These are phyloP conservation scores for Cebus imitator DNA, from an alignment of 2,113 vertebrate genomes.

Conservation along the genomic window DNA sequence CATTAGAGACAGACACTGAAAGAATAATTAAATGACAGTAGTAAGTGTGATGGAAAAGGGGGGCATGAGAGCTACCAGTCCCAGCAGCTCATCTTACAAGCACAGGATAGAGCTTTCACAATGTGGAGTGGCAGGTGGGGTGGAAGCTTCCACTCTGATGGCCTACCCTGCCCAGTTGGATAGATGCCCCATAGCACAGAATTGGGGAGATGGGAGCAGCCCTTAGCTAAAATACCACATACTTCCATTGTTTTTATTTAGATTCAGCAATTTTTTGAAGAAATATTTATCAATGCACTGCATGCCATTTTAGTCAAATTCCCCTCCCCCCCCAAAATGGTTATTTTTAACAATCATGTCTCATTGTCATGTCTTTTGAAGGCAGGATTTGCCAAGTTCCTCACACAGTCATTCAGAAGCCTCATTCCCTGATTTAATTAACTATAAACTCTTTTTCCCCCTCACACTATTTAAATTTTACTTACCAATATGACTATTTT, in stretches of 20 bases:
- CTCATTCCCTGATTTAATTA: neutral
- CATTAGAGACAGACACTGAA: neutral
- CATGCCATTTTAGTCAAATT: neutral
- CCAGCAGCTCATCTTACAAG: accelerated
- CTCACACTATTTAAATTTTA: neutral
- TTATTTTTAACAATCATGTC: neutral
- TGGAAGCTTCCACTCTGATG: neutral
- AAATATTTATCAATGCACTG: neutral
- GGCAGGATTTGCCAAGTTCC: neutral
- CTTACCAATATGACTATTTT: neutral
- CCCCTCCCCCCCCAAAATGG: neutral
- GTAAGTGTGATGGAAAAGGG: neutral
- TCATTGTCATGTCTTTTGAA: neutral
- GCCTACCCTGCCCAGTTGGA: accelerated
- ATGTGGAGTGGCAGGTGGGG: neutral
- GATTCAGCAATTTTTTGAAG: neutral
- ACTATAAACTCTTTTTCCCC: neutral
- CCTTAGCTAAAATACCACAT: neutral
- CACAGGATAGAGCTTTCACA: neutral
- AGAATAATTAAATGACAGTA: neutral
- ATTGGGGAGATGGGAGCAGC: neutral
- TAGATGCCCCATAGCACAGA: neutral
- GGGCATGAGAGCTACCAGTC: neutral
- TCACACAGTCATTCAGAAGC: neutral
- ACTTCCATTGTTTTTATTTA: neutral